phyloP scores from a whole-genome alignment of 2,888 invertebrate species.

The Himalopsyche anomala region DNA sequence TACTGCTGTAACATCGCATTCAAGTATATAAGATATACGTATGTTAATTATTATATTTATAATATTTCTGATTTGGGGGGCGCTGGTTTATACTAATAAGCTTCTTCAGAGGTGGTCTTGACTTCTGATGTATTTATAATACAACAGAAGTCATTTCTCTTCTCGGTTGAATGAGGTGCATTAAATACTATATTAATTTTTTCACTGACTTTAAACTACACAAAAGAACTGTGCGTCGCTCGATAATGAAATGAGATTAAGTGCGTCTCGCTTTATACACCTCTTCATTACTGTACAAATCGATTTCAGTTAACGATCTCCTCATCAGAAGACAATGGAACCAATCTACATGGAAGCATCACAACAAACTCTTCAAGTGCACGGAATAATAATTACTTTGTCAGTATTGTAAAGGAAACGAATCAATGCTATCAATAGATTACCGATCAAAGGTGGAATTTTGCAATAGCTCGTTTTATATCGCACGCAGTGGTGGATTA shows the following conservation, averaged over 20 bases:
- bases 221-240: constrained; percentile 29
- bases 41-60: too few relatives aligned
- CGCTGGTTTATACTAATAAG: constrained; percentile 48
- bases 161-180: constrained; percentile 53
- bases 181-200: constrained; percentile 51
- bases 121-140: constrained; percentile 45
- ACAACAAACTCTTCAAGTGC: constrained; percentile 7
- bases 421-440: constrained; percentile 23
- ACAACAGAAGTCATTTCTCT: constrained; percentile 62
- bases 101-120: constrained; percentile 60
- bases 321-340: constrained; percentile 24
- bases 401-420: not conserved
- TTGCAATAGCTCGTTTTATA: constrained; percentile 10
- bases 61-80: not conserved
- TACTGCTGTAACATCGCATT: too few relatives aligned
- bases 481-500: not conserved
- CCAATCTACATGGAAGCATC: constrained; percentile 41
- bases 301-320: constrained; percentile 34
- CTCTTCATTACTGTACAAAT: constrained; percentile 43
- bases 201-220: constrained; percentile 29
- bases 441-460: constrained; percentile 2
- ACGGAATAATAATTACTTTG: constrained; percentile 41
- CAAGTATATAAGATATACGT: too few relatives aligned
- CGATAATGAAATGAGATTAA: constrained; percentile 42
- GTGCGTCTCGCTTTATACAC: constrained; percentile 25